A percentile compares a stretch with the other conserved stretches of the same genome.
phyloP scores from a whole-genome alignment of 2,888 invertebrate genomes.

The Lithophane leautieri region DNA sequence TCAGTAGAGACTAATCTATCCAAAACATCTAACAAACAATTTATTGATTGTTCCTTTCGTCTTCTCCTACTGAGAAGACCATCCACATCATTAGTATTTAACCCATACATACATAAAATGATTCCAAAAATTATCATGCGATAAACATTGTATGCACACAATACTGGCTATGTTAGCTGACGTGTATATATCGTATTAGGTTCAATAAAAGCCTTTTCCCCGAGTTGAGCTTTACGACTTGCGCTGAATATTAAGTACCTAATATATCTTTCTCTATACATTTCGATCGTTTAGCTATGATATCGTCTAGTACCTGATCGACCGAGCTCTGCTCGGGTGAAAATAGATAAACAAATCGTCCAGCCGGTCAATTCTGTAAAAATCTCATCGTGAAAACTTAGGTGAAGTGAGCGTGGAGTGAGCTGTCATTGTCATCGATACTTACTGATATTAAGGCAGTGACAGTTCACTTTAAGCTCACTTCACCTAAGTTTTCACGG shows the following conservation, averaged over 20 bases:
- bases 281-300: neutral
- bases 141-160: neutral
- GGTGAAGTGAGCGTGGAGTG: too few species aligned
- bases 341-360: too few species aligned
- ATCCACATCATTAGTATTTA: neutral
- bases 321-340: too few species aligned
- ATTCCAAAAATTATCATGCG: neutral
- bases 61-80: neutral
- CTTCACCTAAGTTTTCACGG: too few species aligned
- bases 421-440: too few species aligned
- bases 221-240: neutral
- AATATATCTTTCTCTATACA: neutral
- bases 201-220: neutral
- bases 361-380: too few species aligned
- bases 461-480: too few species aligned
- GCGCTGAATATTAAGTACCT: slow-evolving; percentile 15
- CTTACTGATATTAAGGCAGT: too few species aligned
- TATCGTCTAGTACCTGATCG: neutral
- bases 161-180: neutral
- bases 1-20: neutral
- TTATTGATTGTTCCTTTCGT: neutral
- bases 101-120: neutral
- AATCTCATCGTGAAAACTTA: too few species aligned
- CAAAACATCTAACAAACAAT: neutral
- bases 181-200: slow-evolving; percentile 13